Evolutionary conservation across 37 sponge, comb jelly and placozoan species (phyloP), one percentile per base, ranked within the genome.

Genomic region (Axinella damicornis): DNA sequence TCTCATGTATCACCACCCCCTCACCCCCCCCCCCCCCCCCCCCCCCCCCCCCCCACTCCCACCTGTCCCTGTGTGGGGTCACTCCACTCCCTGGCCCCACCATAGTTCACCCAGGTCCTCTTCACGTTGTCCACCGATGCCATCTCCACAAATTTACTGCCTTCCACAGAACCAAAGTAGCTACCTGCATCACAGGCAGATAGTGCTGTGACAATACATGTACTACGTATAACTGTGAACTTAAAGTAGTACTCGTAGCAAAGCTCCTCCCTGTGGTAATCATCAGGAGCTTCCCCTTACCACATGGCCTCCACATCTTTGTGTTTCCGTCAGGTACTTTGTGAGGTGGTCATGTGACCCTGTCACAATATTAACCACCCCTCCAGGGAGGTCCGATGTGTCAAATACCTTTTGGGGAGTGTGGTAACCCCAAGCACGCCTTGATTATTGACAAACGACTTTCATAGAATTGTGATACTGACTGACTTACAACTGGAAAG

Each of bases 361-460:
- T 34, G 97, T 97, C 38, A 98, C 84, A 65, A 98, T 94, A 82
- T 98, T 98, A 58, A 98, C 95, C 83, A 98, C 99, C 71, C 99
- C 99, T 41, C 99, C 99, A 54, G 99, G 99, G 2, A 98, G 80
- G 67, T 98, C 99, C 18, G 97, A 96, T 19, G 97, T 96, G 57
- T 94, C 97, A 87, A 98, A 96, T 52, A 98, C 95, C 97, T 96
- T 94, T 40, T 92, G 95, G 72, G 17, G 65, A 17, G 22, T 35
- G 70, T 21, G 61, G 22, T 5, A 27, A 32, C n/a, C n/a, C n/a
- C n/a, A n/a, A n/a, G n/a, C n/a, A n/a, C n/a, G n/a, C n/a, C n/a
- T n/a, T n/a, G n/a, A n/a, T n/a, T n/a, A n/a, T n/a, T n/a, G n/a
- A n/a, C n/a, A n/a, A n/a, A n/a, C n/a, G n/a, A n/a, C n/a, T n/a